phyloP scores from a whole-genome alignment of 2,113 vertebrate species.

The Gavia stellata region DNA sequence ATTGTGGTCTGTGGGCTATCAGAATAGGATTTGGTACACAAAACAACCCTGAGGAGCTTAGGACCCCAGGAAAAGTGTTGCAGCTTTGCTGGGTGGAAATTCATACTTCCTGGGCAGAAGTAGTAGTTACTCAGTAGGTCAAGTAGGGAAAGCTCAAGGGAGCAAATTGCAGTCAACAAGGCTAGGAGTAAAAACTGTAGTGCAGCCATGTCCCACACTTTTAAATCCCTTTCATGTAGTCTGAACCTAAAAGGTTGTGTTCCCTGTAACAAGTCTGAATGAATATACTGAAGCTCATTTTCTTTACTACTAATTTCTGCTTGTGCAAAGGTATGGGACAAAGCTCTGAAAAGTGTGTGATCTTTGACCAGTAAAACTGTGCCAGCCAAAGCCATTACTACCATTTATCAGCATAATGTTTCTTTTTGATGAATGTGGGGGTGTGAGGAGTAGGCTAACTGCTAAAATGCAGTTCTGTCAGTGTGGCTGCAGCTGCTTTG shows the following conservation, averaged over 20 bases:
- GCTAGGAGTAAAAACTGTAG: not conserved
- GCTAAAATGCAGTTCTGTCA: not conserved
- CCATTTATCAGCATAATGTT: not conserved
- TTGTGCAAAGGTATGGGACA: not conserved
- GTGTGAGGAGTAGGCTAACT: not conserved
- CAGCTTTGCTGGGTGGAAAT: not conserved
- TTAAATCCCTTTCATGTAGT: not conserved
- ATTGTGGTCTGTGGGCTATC: not conserved
- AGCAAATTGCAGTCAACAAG: not conserved
- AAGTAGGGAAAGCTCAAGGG: not conserved
- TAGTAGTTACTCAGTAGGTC: not conserved
- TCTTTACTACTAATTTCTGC: not conserved
- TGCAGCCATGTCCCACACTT: not conserved
- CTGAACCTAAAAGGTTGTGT: not conserved
- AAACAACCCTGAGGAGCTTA: not conserved
- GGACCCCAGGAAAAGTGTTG: not conserved
- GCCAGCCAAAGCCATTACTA: not conserved
- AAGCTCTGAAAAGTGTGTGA: not conserved
- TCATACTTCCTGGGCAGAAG: not conserved
- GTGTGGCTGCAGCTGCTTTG: not conserved
- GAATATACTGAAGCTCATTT: not conserved
- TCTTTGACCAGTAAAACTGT: not conserved
- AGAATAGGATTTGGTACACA: not conserved
- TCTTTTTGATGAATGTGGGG: not conserved
- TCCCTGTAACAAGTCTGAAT: not conserved